Base-by-base conservation (phyloP, 1,140 invertebrate genomes). In the Scaptomyza montana region DNA sequence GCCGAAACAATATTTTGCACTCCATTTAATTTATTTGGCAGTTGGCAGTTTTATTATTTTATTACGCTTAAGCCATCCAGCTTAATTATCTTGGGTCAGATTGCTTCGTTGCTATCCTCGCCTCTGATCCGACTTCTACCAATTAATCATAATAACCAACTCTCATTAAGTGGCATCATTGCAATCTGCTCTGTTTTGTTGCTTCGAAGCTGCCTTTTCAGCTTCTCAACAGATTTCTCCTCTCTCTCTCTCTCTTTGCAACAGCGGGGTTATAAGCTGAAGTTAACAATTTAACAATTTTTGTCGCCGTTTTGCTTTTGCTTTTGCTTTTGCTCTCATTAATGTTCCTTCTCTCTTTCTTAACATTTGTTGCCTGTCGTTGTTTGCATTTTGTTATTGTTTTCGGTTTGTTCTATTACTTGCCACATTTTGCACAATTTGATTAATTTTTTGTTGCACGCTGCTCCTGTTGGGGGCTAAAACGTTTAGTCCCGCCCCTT, bases 361-460 rank as follows among this genome's bases (percentile, higher is more conserved):
- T 28, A 53, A 68, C 56, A 73, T 57, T 74, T 60, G 55, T 75
- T 55, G 61, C 30, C 30, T 54, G 59, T 66, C 30, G 12, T 33
- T 33, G 41, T 60, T 50, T 69, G 59, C 43, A 19, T 63, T 45
- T 28, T 51, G 19, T 21, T 57, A n/a, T n/a, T n/a, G n/a, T n/a
- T n/a, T 51, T 59, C 33, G 19, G 30, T 19, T 25, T 25, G 10
- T 45, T 19, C 55, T 46, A 1, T 25, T 53, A 28, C 73, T 63
- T 64, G 64, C 63, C 56, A 71, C 79, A 78, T 73, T 77, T 74
- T 66, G 73, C n/a, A n/a, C 75, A 89, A 89, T 89, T 84, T 87
- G 84, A 87, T 87, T 87, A 87, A 87, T 87, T 25, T 87, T 72
- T 72, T 74, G 80, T 73, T 65, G 72, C 75, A 54, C 71, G 73